Conservation (phyloP, 2,888 invertebrate genomes). For the Rotaria socialis region DNA sequence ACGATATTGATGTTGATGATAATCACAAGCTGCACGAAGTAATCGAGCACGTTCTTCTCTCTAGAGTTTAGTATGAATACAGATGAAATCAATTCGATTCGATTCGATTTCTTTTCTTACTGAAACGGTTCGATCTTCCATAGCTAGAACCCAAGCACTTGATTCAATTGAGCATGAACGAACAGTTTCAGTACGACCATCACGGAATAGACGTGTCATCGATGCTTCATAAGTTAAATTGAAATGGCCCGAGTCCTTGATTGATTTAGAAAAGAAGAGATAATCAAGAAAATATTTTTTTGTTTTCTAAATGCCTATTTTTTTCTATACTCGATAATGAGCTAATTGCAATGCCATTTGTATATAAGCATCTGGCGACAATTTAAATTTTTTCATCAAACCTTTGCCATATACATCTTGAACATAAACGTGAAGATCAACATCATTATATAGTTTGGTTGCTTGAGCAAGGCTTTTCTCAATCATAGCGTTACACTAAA, state of each 20-base stretch:
- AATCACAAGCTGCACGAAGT: slow-evolving; percentile 69
- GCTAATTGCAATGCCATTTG: slow-evolving; percentile 90
- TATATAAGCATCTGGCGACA: slow-evolving; percentile 92
- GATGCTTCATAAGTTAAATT: slow-evolving; percentile 97
- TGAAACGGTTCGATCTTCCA: slow-evolving; percentile 70
- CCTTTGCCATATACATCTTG: slow-evolving; percentile 84
- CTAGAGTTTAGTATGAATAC: not conserved
- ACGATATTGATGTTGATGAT: slow-evolving; percentile 82
- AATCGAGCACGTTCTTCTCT: slow-evolving; percentile 70
- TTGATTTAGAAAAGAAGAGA: not conserved
- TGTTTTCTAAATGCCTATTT: too few relatives aligned
- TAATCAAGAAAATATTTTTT: not conserved
- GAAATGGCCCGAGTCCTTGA: slow-evolving; percentile 72
- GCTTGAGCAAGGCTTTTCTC: slow-evolving; percentile 70
- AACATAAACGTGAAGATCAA: slow-evolving; percentile 81
- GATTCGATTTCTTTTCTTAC: not conserved
- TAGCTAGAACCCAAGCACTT: slow-evolving; percentile 81
- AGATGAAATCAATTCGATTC: too few relatives aligned
- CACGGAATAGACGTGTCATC: slow-evolving; percentile 78
- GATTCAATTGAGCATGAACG: slow-evolving; percentile 71
- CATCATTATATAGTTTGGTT: slow-evolving; percentile 75
- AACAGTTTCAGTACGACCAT: slow-evolving; percentile 95
- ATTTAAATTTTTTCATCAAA: slow-evolving; percentile 82
- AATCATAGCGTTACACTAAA: slow-evolving; percentile 67
- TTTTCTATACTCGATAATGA: slow-evolving; percentile 70